Conservation (phyloP, 2,797 vertebrate species). For the Acanthiza pusilla region DNA sequence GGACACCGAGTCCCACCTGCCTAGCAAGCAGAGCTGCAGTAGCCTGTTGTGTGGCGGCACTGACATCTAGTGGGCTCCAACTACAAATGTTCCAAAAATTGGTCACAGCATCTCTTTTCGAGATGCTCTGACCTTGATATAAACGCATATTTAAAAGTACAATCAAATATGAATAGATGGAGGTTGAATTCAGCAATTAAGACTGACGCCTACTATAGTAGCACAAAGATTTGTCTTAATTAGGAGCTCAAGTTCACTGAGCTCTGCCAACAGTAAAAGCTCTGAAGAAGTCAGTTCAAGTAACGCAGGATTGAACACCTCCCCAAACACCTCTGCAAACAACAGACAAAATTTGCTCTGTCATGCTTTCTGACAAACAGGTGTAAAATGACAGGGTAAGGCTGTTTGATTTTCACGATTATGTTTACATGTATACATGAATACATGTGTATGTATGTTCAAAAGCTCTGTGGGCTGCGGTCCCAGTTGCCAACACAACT, state of each 20-base stretch:
- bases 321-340: neutral
- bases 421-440: neutral
- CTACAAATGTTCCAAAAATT: neutral
- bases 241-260: neutral
- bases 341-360: neutral
- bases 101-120: neutral
- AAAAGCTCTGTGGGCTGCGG: neutral
- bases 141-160: neutral
- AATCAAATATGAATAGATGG: neutral
- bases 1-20: too few relatives aligned
- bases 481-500: neutral
- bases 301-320: neutral
- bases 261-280: neutral
- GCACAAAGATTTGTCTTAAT: neutral
- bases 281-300: neutral
- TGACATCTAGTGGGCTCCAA: constrained; percentile 67
- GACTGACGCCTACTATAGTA: neutral
- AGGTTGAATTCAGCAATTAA: neutral
- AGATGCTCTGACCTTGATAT: neutral
- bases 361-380: neutral
- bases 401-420: neutral
- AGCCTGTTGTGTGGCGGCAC: neutral
- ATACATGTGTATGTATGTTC: neutral
- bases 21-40: neutral
- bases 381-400: neutral